A percentile compares a stretch with the other conserved stretches of the same genome.
Conservation (phyloP, 1,140 invertebrate genomes). For the Drosophila subobscura region DNA sequence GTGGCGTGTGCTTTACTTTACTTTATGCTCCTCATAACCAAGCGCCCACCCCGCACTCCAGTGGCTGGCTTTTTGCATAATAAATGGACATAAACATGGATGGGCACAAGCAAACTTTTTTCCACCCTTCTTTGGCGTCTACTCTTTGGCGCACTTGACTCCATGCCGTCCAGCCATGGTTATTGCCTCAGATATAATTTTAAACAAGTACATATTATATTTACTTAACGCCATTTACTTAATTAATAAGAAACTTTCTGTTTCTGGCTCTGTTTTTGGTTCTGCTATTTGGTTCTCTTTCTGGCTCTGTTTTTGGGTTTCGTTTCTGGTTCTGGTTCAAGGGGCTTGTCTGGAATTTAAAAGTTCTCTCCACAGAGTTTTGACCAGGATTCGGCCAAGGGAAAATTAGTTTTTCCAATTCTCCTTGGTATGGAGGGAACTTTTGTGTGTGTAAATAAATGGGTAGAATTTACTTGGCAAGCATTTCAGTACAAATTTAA, state of each 20-base stretch:
- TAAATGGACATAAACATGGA: conserved; percentile 68
- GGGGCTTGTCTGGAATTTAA: neutral
- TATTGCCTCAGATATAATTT: conserved; percentile 44
- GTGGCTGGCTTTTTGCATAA: conserved; percentile 76
- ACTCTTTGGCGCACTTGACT: conserved; percentile 55
- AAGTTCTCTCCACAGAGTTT: conserved; percentile 30
- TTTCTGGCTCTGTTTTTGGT: conserved; percentile 1
- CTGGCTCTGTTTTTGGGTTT: neutral
- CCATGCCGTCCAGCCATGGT: conserved; percentile 8
- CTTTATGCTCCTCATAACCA: conserved; percentile 70
- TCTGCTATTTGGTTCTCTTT: neutral
- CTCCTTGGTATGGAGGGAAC: conserved; percentile 1
- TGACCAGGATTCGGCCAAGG: conserved; percentile 31
- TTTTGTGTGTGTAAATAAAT: neutral
- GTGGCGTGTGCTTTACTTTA: conserved; percentile 59
- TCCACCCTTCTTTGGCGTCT: conserved; percentile 39
- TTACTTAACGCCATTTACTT: conserved; percentile 68
- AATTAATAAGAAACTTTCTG: conserved; percentile 72
- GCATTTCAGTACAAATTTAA: neutral
- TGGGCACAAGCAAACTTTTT: conserved; percentile 52
- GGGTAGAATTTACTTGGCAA: neutral
- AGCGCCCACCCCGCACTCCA: conserved; percentile 29
- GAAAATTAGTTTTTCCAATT: conserved; percentile 39
- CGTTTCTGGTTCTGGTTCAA: neutral
- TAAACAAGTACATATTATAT: conserved; percentile 50